These are phyloP conservation scores for Ictidomys tridecemlineatus DNA, from an alignment of 2,113 vertebrate genomes.

Conservation along the genomic window DNA sequence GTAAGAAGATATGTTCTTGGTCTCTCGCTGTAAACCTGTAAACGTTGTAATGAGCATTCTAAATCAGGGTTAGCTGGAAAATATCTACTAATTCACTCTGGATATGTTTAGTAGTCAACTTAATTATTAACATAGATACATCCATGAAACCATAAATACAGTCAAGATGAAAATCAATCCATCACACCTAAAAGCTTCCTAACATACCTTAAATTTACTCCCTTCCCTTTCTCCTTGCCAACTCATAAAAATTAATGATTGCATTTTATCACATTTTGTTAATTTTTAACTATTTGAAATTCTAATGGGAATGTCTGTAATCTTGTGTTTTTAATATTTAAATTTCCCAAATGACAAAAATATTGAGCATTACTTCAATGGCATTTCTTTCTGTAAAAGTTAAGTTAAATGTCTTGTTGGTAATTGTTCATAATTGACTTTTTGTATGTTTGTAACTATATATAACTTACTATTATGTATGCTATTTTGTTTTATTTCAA, in stretches of 20 bases:
- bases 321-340: not conserved
- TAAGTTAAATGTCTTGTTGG: not conserved
- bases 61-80: not conserved
- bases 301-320: not conserved
- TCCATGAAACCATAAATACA: not conserved
- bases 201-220: not conserved
- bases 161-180: not conserved
- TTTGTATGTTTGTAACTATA: not conserved
- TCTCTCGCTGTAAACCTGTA: not conserved
- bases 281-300: not conserved
- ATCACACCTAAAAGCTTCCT: not conserved
- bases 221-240: not conserved
- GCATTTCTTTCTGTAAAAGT: not conserved
- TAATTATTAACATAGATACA: not conserved
- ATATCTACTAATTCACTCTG: not conserved
- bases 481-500: not conserved
- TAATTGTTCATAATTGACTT: not conserved
- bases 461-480: not conserved
- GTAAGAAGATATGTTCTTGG: not conserved
- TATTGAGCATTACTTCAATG: not conserved
- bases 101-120: not conserved
- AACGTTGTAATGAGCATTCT: not conserved
- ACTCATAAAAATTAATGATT: not conserved
- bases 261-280: not conserved
- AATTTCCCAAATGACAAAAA: not conserved